A percentile compares a stretch with the other conserved stretches of the same genome.
Conservation (phyloP, 2,113 vertebrate genomes). For the Nycticryphes semicollaris region DNA sequence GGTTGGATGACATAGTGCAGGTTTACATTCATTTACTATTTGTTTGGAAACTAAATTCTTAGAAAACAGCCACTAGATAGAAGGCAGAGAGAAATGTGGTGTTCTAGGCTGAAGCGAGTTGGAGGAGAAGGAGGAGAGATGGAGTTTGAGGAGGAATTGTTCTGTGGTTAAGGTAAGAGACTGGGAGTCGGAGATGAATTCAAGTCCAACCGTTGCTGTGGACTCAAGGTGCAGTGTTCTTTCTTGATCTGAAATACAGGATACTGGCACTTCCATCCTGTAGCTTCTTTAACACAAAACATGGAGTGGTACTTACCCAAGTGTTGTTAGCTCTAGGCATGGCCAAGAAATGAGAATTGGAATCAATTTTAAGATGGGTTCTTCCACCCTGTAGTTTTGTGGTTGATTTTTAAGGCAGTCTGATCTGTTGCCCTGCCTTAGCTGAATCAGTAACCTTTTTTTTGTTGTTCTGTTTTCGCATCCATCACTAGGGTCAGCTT, state of each 20-base stretch:
- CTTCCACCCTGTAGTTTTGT: not conserved
- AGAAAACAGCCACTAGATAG: accelerated
- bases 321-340: not conserved
- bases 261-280: not conserved
- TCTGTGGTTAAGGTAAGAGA: not conserved
- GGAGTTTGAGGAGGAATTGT: not conserved
- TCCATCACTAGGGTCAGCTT: not conserved
- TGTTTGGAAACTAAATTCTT: not conserved
- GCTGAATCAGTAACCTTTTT: not conserved
- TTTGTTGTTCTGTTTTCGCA: not conserved
- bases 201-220: not conserved
- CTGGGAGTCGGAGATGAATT: not conserved
- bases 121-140: not conserved
- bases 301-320: not conserved
- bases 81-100: not conserved
- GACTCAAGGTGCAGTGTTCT: not conserved
- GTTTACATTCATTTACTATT: not conserved
- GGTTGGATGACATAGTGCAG: not conserved
- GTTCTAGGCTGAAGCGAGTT: not conserved
- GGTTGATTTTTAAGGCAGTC: not conserved
- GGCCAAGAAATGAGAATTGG: not conserved
- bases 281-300: not conserved
- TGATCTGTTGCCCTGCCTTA: no score
- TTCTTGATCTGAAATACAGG: not conserved
- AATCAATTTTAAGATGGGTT: not conserved